Percentiles rank a stretch among this genome's conserved stretches.
Evolutionary conservation across 2,888 invertebrate genomes (phyloP).

Genomic region (Gortyna flavago): DNA sequence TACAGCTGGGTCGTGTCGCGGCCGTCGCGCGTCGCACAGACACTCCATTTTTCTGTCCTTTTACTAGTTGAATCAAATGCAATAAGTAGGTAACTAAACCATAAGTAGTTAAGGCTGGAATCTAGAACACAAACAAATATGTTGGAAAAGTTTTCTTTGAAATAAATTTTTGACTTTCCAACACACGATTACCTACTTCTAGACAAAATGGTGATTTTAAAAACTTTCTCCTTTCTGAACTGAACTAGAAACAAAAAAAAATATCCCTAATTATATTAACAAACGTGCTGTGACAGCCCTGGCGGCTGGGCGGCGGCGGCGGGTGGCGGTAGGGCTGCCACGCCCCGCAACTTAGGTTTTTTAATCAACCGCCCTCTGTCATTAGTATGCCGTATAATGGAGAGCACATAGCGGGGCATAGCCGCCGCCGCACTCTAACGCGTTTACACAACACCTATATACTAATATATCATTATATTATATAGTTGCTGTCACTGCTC

Average conservation of each 20-base stretch:
- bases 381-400: slow-evolving; percentile 88
- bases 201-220: background rate
- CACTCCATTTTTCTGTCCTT: too few species aligned
- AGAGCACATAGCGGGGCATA: slow-evolving; percentile 64
- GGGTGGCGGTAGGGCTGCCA: slow-evolving; percentile 72
- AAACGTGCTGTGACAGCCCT: slow-evolving; percentile 63
- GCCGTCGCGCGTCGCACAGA: too few species aligned
- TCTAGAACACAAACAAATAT: background rate
- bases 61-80: background rate
- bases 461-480: slow-evolving; percentile 32
- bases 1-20: too few species aligned
- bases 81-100: background rate
- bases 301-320: slow-evolving; percentile 61
- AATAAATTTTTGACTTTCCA: background rate
- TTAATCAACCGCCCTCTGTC: slow-evolving; percentile 88
- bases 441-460: slow-evolving; percentile 58
- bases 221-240: background rate
- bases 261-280: slow-evolving; percentile 39
- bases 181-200: too few species aligned
- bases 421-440: slow-evolving; percentile 52
- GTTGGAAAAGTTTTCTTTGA: background rate
- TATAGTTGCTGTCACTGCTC: slow-evolving; percentile 32
- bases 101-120: background rate
- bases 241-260: background rate
- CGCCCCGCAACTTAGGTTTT: slow-evolving; percentile 86